Conservation (phyloP, 2,113 vertebrate species). For the Oxygymnocypris stewartii region DNA sequence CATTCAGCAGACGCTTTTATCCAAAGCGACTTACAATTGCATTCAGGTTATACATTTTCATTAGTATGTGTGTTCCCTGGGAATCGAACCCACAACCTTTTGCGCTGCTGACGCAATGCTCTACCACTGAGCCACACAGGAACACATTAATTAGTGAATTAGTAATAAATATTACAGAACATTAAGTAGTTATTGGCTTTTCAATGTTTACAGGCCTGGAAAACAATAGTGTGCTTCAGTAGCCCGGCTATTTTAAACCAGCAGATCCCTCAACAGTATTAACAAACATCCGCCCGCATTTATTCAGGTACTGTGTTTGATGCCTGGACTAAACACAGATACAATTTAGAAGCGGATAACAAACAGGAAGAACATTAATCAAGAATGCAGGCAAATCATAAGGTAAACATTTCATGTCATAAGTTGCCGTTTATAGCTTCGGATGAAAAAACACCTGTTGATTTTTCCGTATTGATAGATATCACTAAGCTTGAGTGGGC, state of each 20-base stretch:
- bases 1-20: too few species aligned
- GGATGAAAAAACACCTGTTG: conserved; percentile 67
- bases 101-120: too few species aligned
- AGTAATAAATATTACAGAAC: background rate
- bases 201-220: background rate
- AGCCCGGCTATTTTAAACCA: conserved; percentile 45
- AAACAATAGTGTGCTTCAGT: background rate
- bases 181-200: background rate
- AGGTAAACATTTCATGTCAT: conserved; percentile 58
- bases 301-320: conserved; percentile 43
- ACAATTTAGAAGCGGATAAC: conserved; percentile 65
- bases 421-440: conserved; percentile 58
- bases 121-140: too few species aligned
- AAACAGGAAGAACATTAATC: conserved; percentile 76
- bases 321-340: conserved; percentile 61
- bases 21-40: too few species aligned
- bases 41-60: too few species aligned
- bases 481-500: conserved; percentile 46
- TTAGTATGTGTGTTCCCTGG: too few species aligned
- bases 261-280: conserved; percentile 61
- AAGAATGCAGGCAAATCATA: conserved; percentile 64
- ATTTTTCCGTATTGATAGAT: conserved; percentile 46
- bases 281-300: conserved; percentile 71
- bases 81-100: too few species aligned
- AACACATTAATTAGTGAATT: too few species aligned